Base-by-base conservation (phyloP, 2,888 invertebrate genomes). In the Aricia artaxerxes region DNA sequence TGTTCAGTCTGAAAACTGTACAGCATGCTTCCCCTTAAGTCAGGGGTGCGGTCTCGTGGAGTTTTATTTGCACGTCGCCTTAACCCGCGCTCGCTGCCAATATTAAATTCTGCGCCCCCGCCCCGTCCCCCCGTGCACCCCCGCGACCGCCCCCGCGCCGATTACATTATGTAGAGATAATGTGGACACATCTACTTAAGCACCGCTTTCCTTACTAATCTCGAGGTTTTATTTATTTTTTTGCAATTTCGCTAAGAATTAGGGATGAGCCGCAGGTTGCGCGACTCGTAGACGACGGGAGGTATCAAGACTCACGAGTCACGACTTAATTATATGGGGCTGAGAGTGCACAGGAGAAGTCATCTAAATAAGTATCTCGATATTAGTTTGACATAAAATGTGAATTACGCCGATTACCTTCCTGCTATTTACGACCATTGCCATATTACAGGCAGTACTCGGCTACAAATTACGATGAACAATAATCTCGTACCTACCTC, bases 31-130 rank as follows among this genome's bases (percentile, higher is more conserved):
- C 82, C 83, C 91, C 91, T 92, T 91, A 91, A 89, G 57, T 72
- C 81, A 76, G 81, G 82, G 89, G 88, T 87, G 88, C 90, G 90
- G 90, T 90, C 89, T 89, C 92, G 87, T 88, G 89, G 86, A 92
- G 90, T 91, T 91, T 90, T 93, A 92, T 93, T 93, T 93, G 91
- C 92, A 82, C 91, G 89, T 87, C 90, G 93, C 92, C 92, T 93
- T 92, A 93, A 92, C 93, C 93, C 91, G 91, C 88, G 88, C 84
- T 81, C 90, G 87, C 90, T 85, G 88, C 88, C 91, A 90, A 92
- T 92, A 92, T 92, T 92, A 92, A 92, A 92, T 91, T 92, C 91
- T 88, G 89, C 87, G 82, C 83, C 84, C 84, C 84, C 83, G 83
- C 83, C 83, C 80, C 84, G 81, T 84, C 80, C 2, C 82, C 81